Evolutionary conservation across 2,888 invertebrate species (phyloP), one percentile per base, ranked within the genome.

Genomic region (Cheilosia urbana): DNA sequence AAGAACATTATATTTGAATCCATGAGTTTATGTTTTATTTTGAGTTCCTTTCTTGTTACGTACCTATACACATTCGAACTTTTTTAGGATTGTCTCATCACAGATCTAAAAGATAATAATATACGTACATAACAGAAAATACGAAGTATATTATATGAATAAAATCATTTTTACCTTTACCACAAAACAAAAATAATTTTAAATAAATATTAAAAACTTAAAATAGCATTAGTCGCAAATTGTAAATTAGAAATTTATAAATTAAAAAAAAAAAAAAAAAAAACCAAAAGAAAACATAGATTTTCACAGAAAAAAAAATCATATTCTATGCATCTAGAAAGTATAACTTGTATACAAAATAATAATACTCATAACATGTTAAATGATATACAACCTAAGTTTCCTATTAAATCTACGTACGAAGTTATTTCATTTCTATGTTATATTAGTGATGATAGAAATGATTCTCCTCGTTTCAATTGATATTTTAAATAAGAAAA

Each of bases 371-470:
- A 87, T 77, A 81, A 81, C 69, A 87, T 81, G 79, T 87, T 81
- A 73, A 81, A 80, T 76, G 71, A 81, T 81, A 87, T 85, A 81
- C 85, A 80, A 80, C 76, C 68, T 87, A 87, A 87, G 85, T 87
- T 87, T 87, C 85, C 77, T 81, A 87, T 81, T 87, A 63, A 71
- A 81, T 62, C 72, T 87, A 81, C 81, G 60, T 87, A 81, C 55
- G 68, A 63, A 77, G 76, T 81, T 87, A 63, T 76, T 81, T 77
- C 53, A 77, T 75, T 79, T 68, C 49, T 81, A 42, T 65, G 58
- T 80, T 62, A 76, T 58, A 65, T 57, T 34, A 79, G 75, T 57
- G 69, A 69, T 78, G 62, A 73, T 47, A 68, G 66, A 71, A 63
- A 58, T 69, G 66, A 57, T 73, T 76, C 51, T 72, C 65, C 60